Evolutionary conservation across 2,113 vertebrate genomes (phyloP), one percentile per base, ranked within the genome.

Genomic region (Perca schrenkii): DNA sequence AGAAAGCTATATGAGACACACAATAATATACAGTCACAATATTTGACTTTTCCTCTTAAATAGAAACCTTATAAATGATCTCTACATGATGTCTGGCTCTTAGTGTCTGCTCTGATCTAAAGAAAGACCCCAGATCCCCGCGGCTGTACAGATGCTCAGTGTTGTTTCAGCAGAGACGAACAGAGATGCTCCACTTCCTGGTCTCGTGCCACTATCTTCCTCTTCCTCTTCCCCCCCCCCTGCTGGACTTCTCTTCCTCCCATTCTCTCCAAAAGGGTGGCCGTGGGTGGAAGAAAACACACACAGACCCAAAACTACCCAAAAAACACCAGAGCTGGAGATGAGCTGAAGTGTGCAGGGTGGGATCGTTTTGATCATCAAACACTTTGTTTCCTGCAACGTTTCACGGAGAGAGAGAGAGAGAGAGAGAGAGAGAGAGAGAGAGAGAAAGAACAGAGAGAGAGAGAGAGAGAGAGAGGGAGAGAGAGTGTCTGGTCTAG

Each of bases 181-280:
- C 64, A 70, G 78, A 74, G 84, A 90, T 74, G 81, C 74, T 80
- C 60, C 60, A 43, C 84, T 86, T 90, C 89, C 89, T 80, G 53
- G 62, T 78, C 36, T 47, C 5, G 2, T 66, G 78, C 67, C 5
- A 25, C 50, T 3, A 67, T 57, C 81, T 88, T 85, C 86, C 78
- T 87, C 83, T 28, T 58, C 61, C 34, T 25, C 81, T 86, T 83
- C 86, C 78, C 86, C 25, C 31, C 28, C 54, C 84, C 31, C 82
- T 0, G 74, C 84, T 77, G 77, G 79, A 74, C 50, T 82, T 80
- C 82, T 76, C 83, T 91, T 93, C 90, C 90, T 91, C 71, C 75
- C 75, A 90, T 90, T 93, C 83, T 91, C 79, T 21, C 0, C 25
- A 75, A 53, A 17, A 19, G 28, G 28, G 64, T 40, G 3, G 63